A percentile compares a stretch with the other conserved stretches of the same genome.
Evolutionary conservation across 30 jellyfish, hydroid and myxozoan genomes (phyloP).

Genomic region (Turritopsis rubra): DNA sequence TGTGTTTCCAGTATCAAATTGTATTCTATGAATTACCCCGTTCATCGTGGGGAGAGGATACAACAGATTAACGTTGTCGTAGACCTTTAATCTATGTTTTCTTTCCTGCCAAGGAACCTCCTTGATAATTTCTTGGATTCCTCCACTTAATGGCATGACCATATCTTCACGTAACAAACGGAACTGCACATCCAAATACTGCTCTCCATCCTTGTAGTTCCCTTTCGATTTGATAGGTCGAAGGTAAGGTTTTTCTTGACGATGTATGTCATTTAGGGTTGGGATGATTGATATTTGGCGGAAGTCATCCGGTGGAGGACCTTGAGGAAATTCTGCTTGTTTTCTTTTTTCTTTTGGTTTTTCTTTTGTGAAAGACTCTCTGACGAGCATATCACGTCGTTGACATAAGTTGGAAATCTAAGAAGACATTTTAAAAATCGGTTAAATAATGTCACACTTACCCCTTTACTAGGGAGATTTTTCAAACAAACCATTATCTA

Average conservation of each 20-base stretch:
- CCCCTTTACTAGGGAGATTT: not conserved
- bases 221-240: constrained; percentile 59
- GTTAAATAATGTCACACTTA: too few relatives aligned
- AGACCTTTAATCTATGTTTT: constrained; percentile 28
- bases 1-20: constrained; percentile 23
- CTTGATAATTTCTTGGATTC: constrained; percentile 35
- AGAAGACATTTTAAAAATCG: not conserved
- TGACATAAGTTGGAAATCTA: not conserved
- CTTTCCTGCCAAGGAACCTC: constrained; percentile 30
- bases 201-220: constrained; percentile 36
- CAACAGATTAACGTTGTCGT: constrained; percentile 32
- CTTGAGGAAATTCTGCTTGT: constrained; percentile 7
- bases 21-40: constrained; percentile 33
- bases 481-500: not conserved
- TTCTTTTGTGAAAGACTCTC: not conserved
- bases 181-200: constrained; percentile 52
- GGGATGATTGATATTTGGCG: constrained; percentile 44
- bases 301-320: constrained; percentile 49
- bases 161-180: constrained; percentile 59
- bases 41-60: constrained; percentile 21
- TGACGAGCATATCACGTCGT: not conserved
- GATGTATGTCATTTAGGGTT: constrained; percentile 26
- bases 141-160: constrained; percentile 48
- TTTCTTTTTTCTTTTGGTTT: not conserved
- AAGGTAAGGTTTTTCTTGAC: constrained; percentile 29